Evolutionary conservation across 2,797 vertebrate species (phyloP).

Genomic region (Phaenicophaeus curvirostris): DNA sequence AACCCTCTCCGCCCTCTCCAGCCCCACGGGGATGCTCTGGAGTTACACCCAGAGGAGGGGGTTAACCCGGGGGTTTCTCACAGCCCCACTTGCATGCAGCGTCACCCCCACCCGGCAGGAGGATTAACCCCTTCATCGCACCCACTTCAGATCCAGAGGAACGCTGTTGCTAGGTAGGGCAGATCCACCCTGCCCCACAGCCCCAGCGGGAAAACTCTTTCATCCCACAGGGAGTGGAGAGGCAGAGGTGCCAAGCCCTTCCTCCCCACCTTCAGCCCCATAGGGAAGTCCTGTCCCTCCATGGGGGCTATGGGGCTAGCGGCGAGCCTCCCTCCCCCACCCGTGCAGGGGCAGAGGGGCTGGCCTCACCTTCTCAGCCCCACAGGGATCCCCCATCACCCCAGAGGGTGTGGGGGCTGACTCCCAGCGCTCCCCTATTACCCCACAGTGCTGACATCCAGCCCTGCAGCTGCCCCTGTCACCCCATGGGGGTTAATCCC

Average conservation of each 20-base stretch:
- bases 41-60: neutral
- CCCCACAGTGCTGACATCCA: no score
- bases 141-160: neutral
- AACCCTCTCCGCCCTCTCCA: neutral
- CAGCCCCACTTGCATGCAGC: neutral
- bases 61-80: neutral
- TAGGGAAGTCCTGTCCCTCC: neutral
- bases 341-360: fast-evolving
- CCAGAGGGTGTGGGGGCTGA: neutral
- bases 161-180: neutral
- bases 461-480: no score
- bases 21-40: no score
- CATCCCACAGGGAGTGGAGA: neutral
- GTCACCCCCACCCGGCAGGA: no score
- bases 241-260: neutral
- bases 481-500: no score
- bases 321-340: neutral
- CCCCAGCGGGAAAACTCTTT: neutral
- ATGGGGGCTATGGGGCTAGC: fast-evolving
- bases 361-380: neutral
- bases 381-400: neutral
- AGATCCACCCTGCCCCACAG: neutral
- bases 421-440: neutral
- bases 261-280: neutral
- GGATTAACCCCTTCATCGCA: neutral